Evolutionary conservation across 2,797 vertebrate genomes (phyloP), one percentile per base, ranked within the genome.

Genomic region (Lepus townsendii): DNA sequence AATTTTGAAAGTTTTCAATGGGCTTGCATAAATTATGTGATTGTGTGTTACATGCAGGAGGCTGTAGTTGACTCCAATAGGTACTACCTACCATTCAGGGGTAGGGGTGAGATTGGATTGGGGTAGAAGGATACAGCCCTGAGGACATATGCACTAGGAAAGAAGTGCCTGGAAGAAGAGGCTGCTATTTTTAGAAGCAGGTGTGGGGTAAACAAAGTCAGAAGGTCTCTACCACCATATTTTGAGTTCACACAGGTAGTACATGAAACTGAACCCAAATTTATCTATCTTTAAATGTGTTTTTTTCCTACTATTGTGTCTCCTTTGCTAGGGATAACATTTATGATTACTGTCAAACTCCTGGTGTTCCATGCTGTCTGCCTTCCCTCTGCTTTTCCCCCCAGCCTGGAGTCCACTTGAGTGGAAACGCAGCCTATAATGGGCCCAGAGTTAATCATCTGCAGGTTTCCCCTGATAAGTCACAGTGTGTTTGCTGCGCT

Each of bases 381-480:
- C 80, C 88, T 72, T 96, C 63, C 75, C 83, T 91, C 71, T 75
- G 79, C 79, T 95, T 94, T 95, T 84, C 93, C 79, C 94, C 82
- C 52, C 72, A 93, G 88, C 93, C 96, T 92, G 63, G 71, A 96
- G 96, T 97, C 95, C 52, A 63, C 82, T 91, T 97, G 92, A 73
- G 91, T 97, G 90, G 90, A 97, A 97, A 95, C 87, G 76, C 38
- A 71, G 91, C 91, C 69, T 91, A 50, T 96, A 96, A 97, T 95
- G 91, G 78, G 92, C 85, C 89, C 93, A 93, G 84, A 97, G 97
- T 96, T 97, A 97, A 96, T 96, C 89, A 97, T 97, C 97, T 96
- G 95, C 95, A 97, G 96, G 96, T 95, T 95, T 97, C 92, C 80
- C 93, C 96, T 97, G 96, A 97, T 97, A 98, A 97, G 92, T 97